Evolutionary conservation across 2,797 vertebrate species (phyloP), one percentile per base, ranked within the genome.

Genomic region (Hippocampus kuda): DNA sequence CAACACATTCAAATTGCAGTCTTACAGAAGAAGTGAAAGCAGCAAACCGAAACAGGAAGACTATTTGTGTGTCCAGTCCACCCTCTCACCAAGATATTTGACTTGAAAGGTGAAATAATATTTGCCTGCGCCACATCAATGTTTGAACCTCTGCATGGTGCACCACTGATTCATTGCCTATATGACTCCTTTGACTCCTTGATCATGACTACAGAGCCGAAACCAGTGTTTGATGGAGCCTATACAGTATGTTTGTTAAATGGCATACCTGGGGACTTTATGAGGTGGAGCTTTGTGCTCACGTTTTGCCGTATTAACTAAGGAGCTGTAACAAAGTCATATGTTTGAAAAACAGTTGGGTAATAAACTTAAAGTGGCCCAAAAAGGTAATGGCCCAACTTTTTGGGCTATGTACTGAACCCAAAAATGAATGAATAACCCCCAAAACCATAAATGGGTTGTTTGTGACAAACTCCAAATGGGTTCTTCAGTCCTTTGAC

Each of bases 101-200:
- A 51, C 18, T 16, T 74, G 64, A 48, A 75, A 60, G 26, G 16
- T 42, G 11, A 65, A 67, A 66, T 64, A 65, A 66, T 73, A 49
- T 79, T 73, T 75, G 69, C 34, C 57, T 49, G 24, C 34, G 66
- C 38, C 49, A 53, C 59, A 20, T 70, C 49, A 57, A 64, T 62
- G 67, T 69, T 65, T 76, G 71, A 79, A 72, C 75, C 66, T 68
- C 65, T 65, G 75, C n/a, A n/a, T 65, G 76, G 72, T 54, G 59
- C 64, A 44, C 38, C 77, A 69, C 69, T 71, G 72, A 76, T 70
- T 44, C 65, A 30, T 66, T 62, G 57, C 66, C 22, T 34, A 48
- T 70, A 15, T 27, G 24, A 68, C 66, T 74, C 64, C 54, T 67
- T 71, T 56, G 69, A 72, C 66, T 70, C 70, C 22, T 15, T 4